These are phyloP conservation scores for Brienomyrus brachyistius DNA, from an alignment of 2,113 vertebrate genomes.

Conservation along the genomic window DNA sequence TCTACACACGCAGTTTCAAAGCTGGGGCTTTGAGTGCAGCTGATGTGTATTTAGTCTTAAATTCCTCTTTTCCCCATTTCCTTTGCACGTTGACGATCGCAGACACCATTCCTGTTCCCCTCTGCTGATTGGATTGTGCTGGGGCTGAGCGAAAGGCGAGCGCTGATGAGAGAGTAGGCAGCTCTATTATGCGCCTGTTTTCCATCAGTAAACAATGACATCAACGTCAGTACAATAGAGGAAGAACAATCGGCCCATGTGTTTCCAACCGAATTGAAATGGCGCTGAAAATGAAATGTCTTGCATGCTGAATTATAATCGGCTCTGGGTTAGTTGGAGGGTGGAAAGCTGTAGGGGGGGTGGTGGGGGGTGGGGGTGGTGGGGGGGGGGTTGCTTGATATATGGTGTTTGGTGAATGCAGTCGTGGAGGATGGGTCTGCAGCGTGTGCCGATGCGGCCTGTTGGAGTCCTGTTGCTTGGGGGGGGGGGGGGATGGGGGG, in stretches of 20 bases:
- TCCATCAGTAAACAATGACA: slow-evolving; percentile 1
- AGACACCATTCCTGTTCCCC: background rate
- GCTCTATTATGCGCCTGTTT: background rate
- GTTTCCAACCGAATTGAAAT: background rate
- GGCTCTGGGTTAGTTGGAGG: background rate
- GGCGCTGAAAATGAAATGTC: slow-evolving; percentile 10
- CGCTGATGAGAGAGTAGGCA: background rate
- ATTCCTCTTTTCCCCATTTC: background rate
- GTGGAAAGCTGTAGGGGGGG: background rate
- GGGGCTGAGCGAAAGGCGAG: background rate
- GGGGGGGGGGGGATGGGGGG: background rate
- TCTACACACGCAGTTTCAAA: background rate
- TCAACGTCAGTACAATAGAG: background rate
- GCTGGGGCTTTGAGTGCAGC: background rate
- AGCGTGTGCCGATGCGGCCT: background rate
- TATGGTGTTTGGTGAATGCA: background rate
- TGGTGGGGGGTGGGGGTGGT: background rate
- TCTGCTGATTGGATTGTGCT: background rate
- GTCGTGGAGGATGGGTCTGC: background rate
- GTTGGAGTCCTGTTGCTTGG: background rate
- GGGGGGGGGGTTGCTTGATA: background rate
- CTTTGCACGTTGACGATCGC: background rate
- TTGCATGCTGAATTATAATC: background rate
- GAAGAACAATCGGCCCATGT: background rate
- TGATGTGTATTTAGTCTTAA: background rate